phyloP scores from a whole-genome alignment of 2,113 vertebrate genomes.

The Prionailurus bengalensis region DNA sequence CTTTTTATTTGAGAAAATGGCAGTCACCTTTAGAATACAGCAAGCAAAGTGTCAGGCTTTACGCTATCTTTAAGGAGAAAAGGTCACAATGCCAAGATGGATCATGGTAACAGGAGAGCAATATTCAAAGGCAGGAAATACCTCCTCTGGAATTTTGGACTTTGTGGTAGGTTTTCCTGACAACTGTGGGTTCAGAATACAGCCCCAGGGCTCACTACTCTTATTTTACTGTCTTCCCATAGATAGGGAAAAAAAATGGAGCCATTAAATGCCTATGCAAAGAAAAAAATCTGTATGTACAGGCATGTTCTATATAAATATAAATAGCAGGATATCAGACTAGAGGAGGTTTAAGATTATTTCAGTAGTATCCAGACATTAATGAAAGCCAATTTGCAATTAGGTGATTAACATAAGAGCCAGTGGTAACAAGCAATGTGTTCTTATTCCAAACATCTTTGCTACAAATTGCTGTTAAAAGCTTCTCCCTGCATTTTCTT shows the following conservation, averaged over 20 bases:
- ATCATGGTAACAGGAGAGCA: neutral
- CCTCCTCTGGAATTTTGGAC: neutral
- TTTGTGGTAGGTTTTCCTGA: neutral
- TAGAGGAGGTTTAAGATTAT: constrained; percentile 15
- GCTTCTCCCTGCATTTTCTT: constrained; percentile 38
- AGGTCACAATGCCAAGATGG: neutral
- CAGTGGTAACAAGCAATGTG: constrained; percentile 66
- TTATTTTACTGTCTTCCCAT: neutral
- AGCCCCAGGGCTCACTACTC: neutral
- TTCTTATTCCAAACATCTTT: constrained; percentile 60
- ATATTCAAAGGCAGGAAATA: neutral
- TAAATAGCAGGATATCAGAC: constrained; percentile 52
- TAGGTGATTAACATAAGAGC: constrained; percentile 75
- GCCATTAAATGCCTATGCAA: neutral
- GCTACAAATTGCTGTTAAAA: constrained; percentile 77
- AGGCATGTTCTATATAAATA: constrained; percentile 30
- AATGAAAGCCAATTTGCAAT: constrained; percentile 72
- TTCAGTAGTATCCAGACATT: constrained; percentile 39
- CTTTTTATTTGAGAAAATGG: neutral
- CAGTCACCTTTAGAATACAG: neutral
- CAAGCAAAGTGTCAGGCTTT: neutral
- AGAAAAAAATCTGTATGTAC: neutral
- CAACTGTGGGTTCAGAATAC: neutral
- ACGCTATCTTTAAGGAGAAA: neutral
- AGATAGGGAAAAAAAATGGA: neutral